phyloP scores from a whole-genome alignment of 2,113 vertebrate genomes.

The Lanius collurio region DNA sequence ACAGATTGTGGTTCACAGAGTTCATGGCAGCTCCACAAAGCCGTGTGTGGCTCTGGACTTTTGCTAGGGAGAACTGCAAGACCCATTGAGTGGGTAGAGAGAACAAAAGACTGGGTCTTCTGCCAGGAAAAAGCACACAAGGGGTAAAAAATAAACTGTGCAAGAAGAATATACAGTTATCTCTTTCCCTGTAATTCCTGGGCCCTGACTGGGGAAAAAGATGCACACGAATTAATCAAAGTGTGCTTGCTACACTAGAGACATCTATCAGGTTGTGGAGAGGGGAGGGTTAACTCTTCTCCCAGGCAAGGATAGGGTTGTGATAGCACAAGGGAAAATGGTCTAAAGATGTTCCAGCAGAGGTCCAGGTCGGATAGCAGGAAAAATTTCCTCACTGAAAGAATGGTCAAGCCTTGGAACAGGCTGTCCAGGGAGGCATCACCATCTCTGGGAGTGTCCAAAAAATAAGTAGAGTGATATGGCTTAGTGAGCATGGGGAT shows the following conservation, averaged over 20 bases:
- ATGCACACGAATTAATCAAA: rapidly evolving
- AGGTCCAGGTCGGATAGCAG: neutral
- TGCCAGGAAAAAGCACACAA: neutral
- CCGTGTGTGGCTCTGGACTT: neutral
- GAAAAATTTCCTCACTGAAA: neutral
- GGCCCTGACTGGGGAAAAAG: neutral
- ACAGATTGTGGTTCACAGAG: neutral
- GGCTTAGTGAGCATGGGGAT: neutral
- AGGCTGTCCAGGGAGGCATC: neutral
- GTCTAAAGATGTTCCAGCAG: neutral
- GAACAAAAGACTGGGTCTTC: neutral
- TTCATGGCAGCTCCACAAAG: neutral
- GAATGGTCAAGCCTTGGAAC: neutral
- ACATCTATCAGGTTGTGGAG: neutral
- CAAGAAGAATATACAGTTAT: neutral
- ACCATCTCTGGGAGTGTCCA: neutral
- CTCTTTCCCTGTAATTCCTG: neutral
- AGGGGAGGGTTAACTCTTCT: rapidly evolving
- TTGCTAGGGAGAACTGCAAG: neutral
- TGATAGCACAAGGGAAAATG: neutral
- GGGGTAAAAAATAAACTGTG: neutral
- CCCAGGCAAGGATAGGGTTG: neutral
- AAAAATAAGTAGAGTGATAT: rapidly evolving
- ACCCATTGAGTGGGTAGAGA: neutral
- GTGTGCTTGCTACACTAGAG: neutral